phyloP scores from a whole-genome alignment of 2,113 vertebrate species.

The Accipiter cooperii region DNA sequence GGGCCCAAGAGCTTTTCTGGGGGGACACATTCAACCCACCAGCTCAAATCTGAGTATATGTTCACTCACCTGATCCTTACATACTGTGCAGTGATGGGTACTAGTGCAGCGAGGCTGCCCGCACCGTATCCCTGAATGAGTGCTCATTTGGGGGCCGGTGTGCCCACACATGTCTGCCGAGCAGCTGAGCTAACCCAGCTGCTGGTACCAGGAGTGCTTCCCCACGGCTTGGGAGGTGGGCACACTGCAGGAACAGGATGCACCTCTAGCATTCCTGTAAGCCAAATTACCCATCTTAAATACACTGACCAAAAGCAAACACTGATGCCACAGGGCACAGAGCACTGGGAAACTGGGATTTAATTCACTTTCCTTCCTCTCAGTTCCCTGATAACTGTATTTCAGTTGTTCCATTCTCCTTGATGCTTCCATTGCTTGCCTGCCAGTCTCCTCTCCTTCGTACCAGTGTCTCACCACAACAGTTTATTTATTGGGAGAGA shows the following conservation, averaged over 20 bases:
- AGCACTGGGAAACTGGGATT: not conserved
- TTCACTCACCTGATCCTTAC: not conserved
- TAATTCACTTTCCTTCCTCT: not conserved
- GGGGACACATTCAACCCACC: not conserved
- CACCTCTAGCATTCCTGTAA: not conserved
- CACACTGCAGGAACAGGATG: fast-evolving
- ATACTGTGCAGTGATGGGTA: fast-evolving
- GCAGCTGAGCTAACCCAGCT: not conserved
- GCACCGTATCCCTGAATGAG: fast-evolving
- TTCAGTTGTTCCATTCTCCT: not conserved
- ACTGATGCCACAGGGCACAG: not conserved
- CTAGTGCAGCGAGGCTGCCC: not conserved
- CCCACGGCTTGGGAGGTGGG: fast-evolving
- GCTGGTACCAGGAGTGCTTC: not conserved
- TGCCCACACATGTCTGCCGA: fast-evolving
- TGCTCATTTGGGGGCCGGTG: fast-evolving
- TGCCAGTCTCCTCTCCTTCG: not conserved
- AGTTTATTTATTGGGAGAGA: not conserved
- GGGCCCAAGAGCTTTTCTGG: not conserved
- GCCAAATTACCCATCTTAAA: not conserved
- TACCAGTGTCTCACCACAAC: not conserved
- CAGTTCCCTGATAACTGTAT: not conserved
- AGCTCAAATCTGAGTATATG: not conserved
- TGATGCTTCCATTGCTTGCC: not conserved
- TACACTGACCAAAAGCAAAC: not conserved